Conservation (phyloP, 2,888 invertebrate genomes). For the Drosophila affinis region DNA sequence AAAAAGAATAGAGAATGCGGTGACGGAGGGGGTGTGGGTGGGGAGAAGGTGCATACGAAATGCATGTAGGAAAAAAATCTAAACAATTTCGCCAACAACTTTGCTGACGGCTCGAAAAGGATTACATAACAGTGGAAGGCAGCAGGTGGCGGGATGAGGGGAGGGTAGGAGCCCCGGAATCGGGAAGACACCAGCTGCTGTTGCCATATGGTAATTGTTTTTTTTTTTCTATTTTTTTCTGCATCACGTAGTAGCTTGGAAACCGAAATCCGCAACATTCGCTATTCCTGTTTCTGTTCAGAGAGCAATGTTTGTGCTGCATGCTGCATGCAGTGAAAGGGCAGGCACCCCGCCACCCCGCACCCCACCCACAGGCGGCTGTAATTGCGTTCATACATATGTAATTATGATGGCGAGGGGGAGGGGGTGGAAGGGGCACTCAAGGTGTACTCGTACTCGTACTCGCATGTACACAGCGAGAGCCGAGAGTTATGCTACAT, state of each 20-base stretch:
- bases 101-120: constrained; percentile 55
- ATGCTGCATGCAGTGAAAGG: not conserved
- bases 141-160: not conserved
- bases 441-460: constrained; percentile 39
- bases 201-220: constrained; percentile 65
- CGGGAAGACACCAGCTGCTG: constrained; percentile 16
- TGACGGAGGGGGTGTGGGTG: not conserved
- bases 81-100: constrained; percentile 67
- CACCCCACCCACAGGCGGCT: not conserved
- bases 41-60: constrained; percentile 44
- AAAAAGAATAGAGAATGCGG: constrained; percentile 9
- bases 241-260: constrained; percentile 44
- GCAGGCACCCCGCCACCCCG: not conserved
- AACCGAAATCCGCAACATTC: constrained; percentile 17
- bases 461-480: constrained; percentile 15
- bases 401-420: constrained; percentile 46
- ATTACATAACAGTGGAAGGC: constrained; percentile 50
- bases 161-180: not conserved
- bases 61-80: constrained; percentile 53
- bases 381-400: constrained; percentile 56
- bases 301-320: not conserved
- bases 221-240: constrained; percentile 39
- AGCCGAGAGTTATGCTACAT: constrained; percentile 58
- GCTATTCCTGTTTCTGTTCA: constrained; percentile 5
- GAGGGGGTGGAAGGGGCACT: not conserved